Conservation (phyloP, 2,797 vertebrate genomes). For the Todus mexicanus region DNA sequence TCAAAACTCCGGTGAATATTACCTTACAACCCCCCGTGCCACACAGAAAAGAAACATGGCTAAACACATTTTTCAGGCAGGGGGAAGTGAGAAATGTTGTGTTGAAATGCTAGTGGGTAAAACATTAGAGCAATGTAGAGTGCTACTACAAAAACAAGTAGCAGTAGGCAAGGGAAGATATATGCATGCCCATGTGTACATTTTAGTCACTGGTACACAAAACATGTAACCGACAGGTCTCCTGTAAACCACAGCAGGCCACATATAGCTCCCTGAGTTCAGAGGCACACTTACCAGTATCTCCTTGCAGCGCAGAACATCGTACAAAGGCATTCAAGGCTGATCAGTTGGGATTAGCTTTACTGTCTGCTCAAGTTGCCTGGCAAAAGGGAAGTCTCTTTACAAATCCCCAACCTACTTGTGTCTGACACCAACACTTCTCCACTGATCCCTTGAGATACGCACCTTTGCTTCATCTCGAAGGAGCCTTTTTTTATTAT, state of each 20-base stretch:
- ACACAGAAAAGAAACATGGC: background rate
- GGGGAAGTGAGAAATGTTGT: background rate
- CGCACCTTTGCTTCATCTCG: background rate
- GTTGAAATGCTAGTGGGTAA: background rate
- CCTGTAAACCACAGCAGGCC: background rate
- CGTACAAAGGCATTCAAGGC: background rate
- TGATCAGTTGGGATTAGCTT: background rate
- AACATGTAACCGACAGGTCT: background rate
- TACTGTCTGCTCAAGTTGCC: background rate
- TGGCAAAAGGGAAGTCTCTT: background rate
- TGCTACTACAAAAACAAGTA: background rate
- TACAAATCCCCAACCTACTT: background rate
- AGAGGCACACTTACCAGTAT: background rate
- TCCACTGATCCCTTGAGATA: background rate
- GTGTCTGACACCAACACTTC: background rate
- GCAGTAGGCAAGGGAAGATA: background rate
- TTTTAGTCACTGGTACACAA: background rate
- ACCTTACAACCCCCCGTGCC: background rate
- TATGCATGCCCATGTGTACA: background rate
- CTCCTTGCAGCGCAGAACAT: background rate
- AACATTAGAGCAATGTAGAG: background rate
- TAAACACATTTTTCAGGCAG: background rate
- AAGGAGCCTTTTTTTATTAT: background rate
- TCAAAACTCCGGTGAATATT: background rate
- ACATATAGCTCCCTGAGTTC: background rate